Conservation (phyloP, 1,140 invertebrate genomes). For the Chironomus striatipennis region DNA sequence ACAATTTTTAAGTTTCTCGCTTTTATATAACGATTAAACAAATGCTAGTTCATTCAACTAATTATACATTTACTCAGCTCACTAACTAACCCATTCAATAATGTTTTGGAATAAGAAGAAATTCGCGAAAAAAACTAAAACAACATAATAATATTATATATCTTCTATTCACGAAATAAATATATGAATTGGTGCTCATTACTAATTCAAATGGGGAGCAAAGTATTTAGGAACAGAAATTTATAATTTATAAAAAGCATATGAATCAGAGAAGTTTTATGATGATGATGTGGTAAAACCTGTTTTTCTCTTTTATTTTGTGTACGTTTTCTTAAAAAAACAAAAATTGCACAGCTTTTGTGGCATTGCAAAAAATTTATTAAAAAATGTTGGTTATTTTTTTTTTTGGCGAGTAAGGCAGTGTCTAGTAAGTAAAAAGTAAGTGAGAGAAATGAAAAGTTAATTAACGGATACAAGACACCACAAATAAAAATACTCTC, state of each 20-base stretch:
- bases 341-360: neutral
- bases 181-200: neutral
- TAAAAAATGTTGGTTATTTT: neutral
- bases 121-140: too few relatives aligned
- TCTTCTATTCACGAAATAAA: neutral
- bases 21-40: too few relatives aligned
- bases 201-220: neutral
- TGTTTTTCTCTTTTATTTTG: neutral
- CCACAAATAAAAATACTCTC: neutral
- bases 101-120: too few relatives aligned
- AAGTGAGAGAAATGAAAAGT: neutral
- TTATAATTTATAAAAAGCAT: neutral
- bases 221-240: slow-evolving; percentile 4
- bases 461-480: slow-evolving; percentile 19
- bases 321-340: too few relatives aligned
- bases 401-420: neutral
- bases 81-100: too few relatives aligned
- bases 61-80: too few relatives aligned
- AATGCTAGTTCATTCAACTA: too few relatives aligned
- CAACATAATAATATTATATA: neutral
- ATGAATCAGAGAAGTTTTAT: neutral
- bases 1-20: too few relatives aligned
- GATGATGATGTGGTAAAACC: slow-evolving; percentile 1
- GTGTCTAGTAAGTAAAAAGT: neutral
- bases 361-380: neutral